Conservation (phyloP, 1,140 invertebrate genomes). For the Tetramorium alpestre region DNA sequence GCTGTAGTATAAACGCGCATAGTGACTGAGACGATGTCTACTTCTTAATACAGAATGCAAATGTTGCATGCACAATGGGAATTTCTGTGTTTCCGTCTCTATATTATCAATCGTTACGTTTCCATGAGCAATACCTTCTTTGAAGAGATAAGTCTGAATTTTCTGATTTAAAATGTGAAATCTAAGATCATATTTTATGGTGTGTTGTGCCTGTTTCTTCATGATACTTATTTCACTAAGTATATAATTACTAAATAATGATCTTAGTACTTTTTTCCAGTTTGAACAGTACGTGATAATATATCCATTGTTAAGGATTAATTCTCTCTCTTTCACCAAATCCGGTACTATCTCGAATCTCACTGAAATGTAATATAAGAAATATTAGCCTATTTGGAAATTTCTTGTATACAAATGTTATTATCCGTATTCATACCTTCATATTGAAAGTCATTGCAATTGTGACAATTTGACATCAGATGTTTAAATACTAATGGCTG, state of each 20-base stretch:
- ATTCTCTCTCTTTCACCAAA: constrained; percentile 84
- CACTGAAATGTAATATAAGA: constrained; percentile 80
- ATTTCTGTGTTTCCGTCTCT: constrained; percentile 86
- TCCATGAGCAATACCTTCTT: constrained; percentile 64
- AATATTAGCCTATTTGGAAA: constrained; percentile 67
- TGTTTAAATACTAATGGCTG: constrained; percentile 77
- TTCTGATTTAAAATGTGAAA: constrained; percentile 82
- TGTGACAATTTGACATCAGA: constrained; percentile 73
- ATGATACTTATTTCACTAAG: constrained; percentile 79
- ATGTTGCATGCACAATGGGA: constrained; percentile 92
- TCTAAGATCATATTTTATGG: constrained; percentile 83
- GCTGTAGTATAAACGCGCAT: constrained; percentile 90
- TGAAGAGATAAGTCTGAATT: constrained; percentile 75
- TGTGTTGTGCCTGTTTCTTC: constrained; percentile 64
- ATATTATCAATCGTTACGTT: constrained; percentile 84
- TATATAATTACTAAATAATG: constrained; percentile 85
- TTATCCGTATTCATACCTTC: constrained; percentile 74
- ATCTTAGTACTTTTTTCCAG: constrained; percentile 86
- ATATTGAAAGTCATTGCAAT: constrained; percentile 73
- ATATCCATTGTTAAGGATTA: constrained; percentile 85
- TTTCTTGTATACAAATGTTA: constrained; percentile 30
- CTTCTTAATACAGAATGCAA: constrained; percentile 88
- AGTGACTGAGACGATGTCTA: constrained; percentile 91
- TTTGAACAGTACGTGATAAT: constrained; percentile 86
- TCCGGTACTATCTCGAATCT: constrained; percentile 85